Percentiles rank a stretch among this genome's conserved stretches.
phyloP scores from a whole-genome alignment of 2,113 vertebrate species.

The Coryphaenoides rupestris region DNA sequence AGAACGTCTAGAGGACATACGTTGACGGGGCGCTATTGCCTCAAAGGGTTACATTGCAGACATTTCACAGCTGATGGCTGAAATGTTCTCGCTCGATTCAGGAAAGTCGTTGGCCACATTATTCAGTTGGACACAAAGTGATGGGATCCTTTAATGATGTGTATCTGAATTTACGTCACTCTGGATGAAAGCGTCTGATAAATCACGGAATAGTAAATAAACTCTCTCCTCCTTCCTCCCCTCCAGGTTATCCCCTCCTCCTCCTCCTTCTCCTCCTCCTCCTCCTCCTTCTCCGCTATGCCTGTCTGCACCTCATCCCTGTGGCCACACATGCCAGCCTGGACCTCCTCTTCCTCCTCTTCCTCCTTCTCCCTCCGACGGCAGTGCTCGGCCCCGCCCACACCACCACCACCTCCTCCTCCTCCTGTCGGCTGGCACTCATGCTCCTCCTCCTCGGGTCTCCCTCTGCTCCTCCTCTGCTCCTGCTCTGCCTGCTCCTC shows the following conservation, averaged over 20 bases:
- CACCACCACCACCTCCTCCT: constrained; percentile 13
- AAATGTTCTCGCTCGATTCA: no score
- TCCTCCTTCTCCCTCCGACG: constrained; percentile 29
- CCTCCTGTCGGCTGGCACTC: constrained; percentile 5
- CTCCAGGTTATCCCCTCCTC: constrained; percentile 63
- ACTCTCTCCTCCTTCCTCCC: constrained; percentile 12
- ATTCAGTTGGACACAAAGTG: no score
- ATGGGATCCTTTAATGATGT: no score
- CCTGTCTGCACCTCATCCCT: constrained; percentile 48
- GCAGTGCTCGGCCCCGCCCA: constrained; percentile 22
- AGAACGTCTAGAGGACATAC: no score
- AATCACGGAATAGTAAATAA: no score
- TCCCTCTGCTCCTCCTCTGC: constrained; percentile 40
- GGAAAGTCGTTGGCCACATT: no score
- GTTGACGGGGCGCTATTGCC: no score
- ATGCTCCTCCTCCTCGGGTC: constrained; percentile 33
- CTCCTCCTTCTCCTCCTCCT: constrained; percentile 56
- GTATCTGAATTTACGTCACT: no score
- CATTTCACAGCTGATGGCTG: no score
- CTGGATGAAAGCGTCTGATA: no score
- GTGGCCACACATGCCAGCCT: not conserved
- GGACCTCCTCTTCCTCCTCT: constrained; percentile 14
- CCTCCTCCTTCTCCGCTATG: constrained; percentile 66
- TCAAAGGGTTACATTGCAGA: no score
- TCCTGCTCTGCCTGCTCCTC: constrained; percentile 61